Evolutionary conservation across 2,113 vertebrate species (phyloP), one percentile per base, ranked within the genome.

Genomic region (Excalfactoria chinensis): DNA sequence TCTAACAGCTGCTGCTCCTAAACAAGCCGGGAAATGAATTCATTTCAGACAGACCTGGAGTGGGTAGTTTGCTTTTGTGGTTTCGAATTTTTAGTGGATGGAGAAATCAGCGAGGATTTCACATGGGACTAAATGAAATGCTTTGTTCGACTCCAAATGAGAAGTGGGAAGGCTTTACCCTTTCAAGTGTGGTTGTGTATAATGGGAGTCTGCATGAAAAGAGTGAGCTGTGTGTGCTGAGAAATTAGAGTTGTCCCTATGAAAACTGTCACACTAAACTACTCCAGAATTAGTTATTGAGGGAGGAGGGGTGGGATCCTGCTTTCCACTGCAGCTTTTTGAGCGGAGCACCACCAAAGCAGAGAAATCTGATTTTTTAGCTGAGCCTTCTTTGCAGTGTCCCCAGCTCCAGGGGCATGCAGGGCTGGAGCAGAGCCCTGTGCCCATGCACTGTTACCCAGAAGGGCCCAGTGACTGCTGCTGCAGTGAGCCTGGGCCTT

Each of bases 41-140:
- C 81, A 91, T 92, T 95, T 79, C 91, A 69, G 74, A 70, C 40
- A 41, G 12, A 82, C 87, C 58, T 89, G 23, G 84, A 85, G 78
- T 9, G 78, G 67, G 71, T 48, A 55, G 84, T 76, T 93, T 85
- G 35, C 94, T 92, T 92, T 79, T 91, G 93, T 89, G 60, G 67
- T 75, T 79, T 82, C 60, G 68, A 91, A 75, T 87, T 89, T 82
- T 87, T 79, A 89, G 91, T 60, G 86, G 51, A 32, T 90, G 77
- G 80, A 90, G 91, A 71, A 93, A 93, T 96, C 89, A 89, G 84
- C 94, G 62, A 58, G 69, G 74, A 82, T 95, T 96, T 93, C 70
- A 72, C 81, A 40, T 89, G 84, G 86, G 86, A 75, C 73, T 68
- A 26, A 72, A 88, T 81, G 81, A 90, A 84, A 74, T 21, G n/a